Evolutionary conservation across 2,888 invertebrate genomes (phyloP).

Genomic region (Serrognathus titanus): DNA sequence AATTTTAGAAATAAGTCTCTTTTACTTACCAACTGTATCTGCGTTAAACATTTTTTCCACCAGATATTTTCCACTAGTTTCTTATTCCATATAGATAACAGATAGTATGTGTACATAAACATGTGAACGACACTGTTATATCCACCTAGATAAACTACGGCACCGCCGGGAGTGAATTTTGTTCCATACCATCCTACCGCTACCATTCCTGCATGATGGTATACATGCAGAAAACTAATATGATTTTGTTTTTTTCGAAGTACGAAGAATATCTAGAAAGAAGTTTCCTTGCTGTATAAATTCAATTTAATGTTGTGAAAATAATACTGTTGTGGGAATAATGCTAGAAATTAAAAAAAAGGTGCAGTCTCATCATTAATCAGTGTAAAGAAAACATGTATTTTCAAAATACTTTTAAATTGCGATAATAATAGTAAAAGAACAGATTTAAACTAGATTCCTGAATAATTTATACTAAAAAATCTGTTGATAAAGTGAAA

Average conservation of each 20-base stretch:
- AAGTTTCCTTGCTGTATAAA: no score
- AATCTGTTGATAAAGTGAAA: no score
- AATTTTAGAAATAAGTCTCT: neutral
- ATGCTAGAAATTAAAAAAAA: no score
- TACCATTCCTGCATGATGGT: constrained; percentile 83
- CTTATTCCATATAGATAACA: constrained; percentile 69
- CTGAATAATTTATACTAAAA: no score
- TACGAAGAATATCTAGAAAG: constrained; percentile 68
- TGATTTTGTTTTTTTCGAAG: constrained; percentile 78
- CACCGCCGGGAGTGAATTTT: constrained; percentile 67
- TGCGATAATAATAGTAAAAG: no score
- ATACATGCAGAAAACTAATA: constrained; percentile 79
- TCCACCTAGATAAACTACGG: constrained; percentile 60
- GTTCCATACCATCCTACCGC: constrained; percentile 59
- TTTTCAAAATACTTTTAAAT: no score
- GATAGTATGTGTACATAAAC: constrained; percentile 81
- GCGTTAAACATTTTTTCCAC: constrained; percentile 86
- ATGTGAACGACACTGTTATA: constrained; percentile 74
- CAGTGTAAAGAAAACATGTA: no score
- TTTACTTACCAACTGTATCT: constrained; percentile 68
- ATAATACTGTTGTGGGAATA: no score
- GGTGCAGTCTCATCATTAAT: no score
- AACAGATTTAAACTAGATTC: no score
- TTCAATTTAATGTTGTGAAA: no score
- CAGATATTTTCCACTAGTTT: constrained; percentile 66